Evolutionary conservation across 2,888 invertebrate genomes (phyloP).

Genomic region (Latrodectus hesperus): DNA sequence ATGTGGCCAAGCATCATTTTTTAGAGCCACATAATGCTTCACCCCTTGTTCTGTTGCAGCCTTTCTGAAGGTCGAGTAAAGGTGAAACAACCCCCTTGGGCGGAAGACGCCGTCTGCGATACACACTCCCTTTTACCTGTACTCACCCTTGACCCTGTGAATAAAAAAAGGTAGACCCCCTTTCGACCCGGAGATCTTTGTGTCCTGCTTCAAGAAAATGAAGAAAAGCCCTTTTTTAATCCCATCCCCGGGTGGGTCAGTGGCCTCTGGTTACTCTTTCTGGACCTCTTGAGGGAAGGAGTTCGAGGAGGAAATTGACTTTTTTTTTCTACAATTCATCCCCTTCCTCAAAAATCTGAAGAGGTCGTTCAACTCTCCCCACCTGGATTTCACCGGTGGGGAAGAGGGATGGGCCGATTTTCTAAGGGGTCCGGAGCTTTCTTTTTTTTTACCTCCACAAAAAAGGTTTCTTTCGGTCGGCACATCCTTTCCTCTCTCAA

Average conservation of each 20-base stretch:
- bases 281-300: conserved; percentile 11
- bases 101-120: conserved; percentile 25
- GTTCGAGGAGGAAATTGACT: background rate
- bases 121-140: conserved; percentile 34
- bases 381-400: conserved; percentile 35
- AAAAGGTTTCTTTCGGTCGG: background rate
- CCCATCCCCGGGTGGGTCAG: conserved; percentile 27
- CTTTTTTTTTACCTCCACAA: background rate
- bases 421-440: background rate
- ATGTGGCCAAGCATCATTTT: background rate
- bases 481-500: background rate
- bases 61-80: conserved; percentile 37
- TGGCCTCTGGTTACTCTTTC: conserved; percentile 30
- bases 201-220: background rate
- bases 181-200: conserved; percentile 23
- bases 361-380: conserved; percentile 51
- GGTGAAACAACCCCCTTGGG: conserved; percentile 47
- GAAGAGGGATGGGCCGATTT: background rate
- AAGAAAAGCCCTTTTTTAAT: conserved; percentile 29
- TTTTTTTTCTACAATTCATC: background rate
- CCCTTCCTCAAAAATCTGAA: background rate
- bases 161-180: conserved; percentile 19
- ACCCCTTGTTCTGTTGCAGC: conserved; percentile 9
- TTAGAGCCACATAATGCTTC: background rate
- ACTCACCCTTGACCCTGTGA: conserved; percentile 27